Conservation (phyloP, 2,113 vertebrate genomes). For the Thomomys bottae region DNA sequence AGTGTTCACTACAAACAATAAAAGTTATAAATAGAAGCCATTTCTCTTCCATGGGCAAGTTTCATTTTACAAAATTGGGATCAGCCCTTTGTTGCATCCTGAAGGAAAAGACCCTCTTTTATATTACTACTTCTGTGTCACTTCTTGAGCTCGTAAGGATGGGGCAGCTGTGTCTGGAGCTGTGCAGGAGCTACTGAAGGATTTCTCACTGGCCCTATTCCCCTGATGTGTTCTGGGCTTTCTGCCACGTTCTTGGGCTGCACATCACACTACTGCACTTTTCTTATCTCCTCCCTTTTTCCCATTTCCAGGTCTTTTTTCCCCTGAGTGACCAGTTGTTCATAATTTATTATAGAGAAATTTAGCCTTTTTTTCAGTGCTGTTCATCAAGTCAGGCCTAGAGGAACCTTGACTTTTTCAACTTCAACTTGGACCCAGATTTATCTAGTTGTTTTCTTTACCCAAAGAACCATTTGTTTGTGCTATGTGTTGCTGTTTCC, state of each 20-base stretch:
- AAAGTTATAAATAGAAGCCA: constrained; percentile 21
- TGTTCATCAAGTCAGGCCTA: background rate
- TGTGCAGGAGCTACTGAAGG: background rate
- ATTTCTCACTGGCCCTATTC: background rate
- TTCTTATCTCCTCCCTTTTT: background rate
- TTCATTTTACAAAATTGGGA: constrained; percentile 2
- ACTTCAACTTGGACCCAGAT: background rate
- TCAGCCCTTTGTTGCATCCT: background rate
- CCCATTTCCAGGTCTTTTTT: background rate
- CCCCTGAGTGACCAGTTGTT: constrained; percentile 26
- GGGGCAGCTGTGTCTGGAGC: background rate
- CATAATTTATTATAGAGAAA: constrained; percentile 19
- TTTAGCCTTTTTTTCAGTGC: background rate
- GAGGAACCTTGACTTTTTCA: constrained; percentile 28
- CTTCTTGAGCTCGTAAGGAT: background rate
- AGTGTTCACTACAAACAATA: constrained; percentile 11
- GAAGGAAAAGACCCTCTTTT: background rate
- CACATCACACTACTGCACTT: background rate
- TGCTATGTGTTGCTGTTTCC: background rate
- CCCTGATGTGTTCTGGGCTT: constrained; percentile 8
- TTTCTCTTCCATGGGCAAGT: constrained; percentile 13
- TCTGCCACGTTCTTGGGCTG: constrained; percentile 16
- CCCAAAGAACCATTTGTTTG: too few species aligned
- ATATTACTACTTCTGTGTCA: background rate
- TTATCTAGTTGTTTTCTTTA: constrained; percentile 21